Evolutionary conservation across 2,113 vertebrate species (phyloP).

Genomic region (Tricholaema leucomelas): DNA sequence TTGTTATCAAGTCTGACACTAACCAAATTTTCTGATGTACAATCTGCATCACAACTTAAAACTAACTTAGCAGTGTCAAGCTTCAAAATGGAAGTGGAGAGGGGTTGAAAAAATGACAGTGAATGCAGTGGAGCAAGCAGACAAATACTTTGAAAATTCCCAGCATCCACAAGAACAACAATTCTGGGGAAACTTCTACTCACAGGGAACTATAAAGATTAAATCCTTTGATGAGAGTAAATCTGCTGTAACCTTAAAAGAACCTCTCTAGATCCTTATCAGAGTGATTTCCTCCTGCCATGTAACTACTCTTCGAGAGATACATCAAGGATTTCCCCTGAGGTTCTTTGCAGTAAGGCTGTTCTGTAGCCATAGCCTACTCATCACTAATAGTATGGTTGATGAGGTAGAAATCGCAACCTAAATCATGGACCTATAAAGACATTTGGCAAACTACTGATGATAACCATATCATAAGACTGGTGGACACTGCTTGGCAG

Average conservation of each 20-base stretch:
- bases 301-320: rapidly evolving
- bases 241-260: neutral
- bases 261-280: neutral
- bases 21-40: neutral
- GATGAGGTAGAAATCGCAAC: neutral
- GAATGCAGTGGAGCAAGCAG: neutral
- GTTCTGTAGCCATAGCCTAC: neutral
- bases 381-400: neutral
- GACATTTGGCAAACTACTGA: neutral
- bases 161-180: neutral
- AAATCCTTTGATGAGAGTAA: neutral
- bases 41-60: neutral
- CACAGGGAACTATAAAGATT: neutral
- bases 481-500: neutral
- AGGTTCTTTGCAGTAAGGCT: neutral
- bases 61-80: neutral
- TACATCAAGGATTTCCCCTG: neutral
- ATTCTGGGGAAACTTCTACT: neutral
- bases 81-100: neutral
- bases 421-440: neutral
- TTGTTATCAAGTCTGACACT: neutral
- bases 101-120: neutral
- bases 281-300: neutral
- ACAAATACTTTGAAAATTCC: neutral
- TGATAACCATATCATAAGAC: neutral